Percentiles rank a stretch among this genome's conserved stretches.
Evolutionary conservation across 2,888 invertebrate genomes (phyloP).

Genomic region (Tryphoninae sp.): DNA sequence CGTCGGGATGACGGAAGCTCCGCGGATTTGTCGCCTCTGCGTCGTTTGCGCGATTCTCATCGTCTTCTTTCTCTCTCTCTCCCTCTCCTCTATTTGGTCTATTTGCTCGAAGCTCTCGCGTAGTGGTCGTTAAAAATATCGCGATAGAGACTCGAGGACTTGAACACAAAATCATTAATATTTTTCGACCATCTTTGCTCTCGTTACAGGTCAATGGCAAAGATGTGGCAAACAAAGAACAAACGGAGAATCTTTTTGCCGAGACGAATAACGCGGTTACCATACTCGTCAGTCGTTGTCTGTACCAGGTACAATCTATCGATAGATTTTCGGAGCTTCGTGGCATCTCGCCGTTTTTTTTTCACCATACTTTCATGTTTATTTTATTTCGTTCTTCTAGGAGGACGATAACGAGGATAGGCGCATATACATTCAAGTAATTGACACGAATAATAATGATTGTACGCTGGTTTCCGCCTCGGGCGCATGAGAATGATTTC

Average conservation of each 20-base stretch:
- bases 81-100: no score
- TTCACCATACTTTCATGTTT: constrained; percentile 28
- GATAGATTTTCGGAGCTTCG: constrained; percentile 1
- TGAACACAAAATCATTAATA: constrained; percentile 44
- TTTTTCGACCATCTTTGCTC: constrained; percentile 23
- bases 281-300: constrained; percentile 84
- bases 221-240: constrained; percentile 84
- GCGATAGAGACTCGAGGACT: constrained; percentile 43
- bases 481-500: no score
- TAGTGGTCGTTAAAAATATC: constrained; percentile 11
- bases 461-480: no score
- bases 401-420: constrained; percentile 78
- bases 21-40: no score
- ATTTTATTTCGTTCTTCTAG: constrained; percentile 68
- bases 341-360: background rate
- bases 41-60: no score
- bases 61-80: no score
- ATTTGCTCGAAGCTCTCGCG: no score
- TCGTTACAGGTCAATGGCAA: constrained; percentile 83
- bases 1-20: no score
- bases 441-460: constrained; percentile 28
- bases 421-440: constrained; percentile 77
- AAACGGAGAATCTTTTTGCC: constrained; percentile 85
- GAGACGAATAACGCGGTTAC: constrained; percentile 84
- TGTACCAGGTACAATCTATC: constrained; percentile 81